A percentile compares a stretch with the other conserved stretches of the same genome.
These are phyloP conservation scores for Stegana nigrithorax DNA, from an alignment of 2,888 invertebrate species.

Conservation along the genomic window DNA sequence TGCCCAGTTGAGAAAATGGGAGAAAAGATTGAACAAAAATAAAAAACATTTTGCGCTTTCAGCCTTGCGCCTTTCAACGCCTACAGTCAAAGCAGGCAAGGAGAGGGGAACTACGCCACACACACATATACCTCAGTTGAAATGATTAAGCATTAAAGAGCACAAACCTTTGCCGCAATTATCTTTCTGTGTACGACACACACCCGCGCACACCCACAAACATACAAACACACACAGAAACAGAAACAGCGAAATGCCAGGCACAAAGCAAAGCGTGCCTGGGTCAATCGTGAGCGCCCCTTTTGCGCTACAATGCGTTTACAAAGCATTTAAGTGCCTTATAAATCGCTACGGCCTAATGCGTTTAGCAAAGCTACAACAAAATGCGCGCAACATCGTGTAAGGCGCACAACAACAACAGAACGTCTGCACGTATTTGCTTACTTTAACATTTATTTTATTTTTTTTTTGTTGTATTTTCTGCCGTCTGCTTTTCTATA, in stretches of 20 bases:
- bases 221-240: not conserved
- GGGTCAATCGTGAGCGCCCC: conserved; percentile 53
- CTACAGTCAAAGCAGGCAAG: no score
- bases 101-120: no score
- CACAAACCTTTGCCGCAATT: conserved; percentile 39
- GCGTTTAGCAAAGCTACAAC: conserved; percentile 19
- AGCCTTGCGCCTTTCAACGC: no score
- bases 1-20: no score
- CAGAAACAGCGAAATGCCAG: not conserved
- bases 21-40: no score
- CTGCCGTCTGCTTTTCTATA: no score
- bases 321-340: conserved; percentile 57
- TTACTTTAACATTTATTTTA: no score
- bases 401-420: conserved; percentile 24
- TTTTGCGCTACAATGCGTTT: conserved; percentile 56
- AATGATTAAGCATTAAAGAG: not conserved
- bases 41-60: no score
- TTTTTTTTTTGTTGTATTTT: no score
- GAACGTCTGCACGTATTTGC: conserved; percentile 25
- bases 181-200: conserved; percentile 41
- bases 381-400: conserved; percentile 10
- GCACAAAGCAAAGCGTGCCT: conserved; percentile 4
- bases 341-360: conserved; percentile 24
- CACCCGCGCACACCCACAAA: not conserved
- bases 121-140: no score